Base-by-base conservation (phyloP, 2,113 vertebrate species). In the Cottus gobio region DNA sequence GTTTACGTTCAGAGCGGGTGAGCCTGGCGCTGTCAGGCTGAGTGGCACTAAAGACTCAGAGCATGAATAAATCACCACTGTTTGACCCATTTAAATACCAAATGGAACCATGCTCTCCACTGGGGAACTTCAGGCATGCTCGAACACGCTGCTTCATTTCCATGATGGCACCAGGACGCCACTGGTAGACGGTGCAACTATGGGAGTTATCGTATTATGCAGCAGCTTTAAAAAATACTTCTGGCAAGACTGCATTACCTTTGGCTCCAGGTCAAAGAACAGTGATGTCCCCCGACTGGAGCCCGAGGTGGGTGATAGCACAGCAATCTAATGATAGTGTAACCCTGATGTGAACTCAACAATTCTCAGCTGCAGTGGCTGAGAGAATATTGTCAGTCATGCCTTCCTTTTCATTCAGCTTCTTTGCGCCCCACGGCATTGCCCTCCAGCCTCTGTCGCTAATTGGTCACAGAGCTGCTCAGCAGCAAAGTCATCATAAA, bases 61-160 rank as follows among this genome's bases (percentile, higher is more conserved):
- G 82, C 92, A 93, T 94, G 92, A 94, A 94, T 93, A 94, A 93
- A 93, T 94, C 92, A 93, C 81, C 56, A 83, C 88, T 89, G 87
- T 93, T 92, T 93, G 93, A 93, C 90, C 92, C 92, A 93, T 93
- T 94, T 93, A 92, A 94, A 93, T 92, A 91, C 89, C 90, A 92
- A 91, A 94, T 92, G 85, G 74, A 89, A 81, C 78, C 89, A 79
- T 75, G 48, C 56, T 73, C 80, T 80, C 77, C 81, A 71, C 60
- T 67, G 78, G 88, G 89, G 73, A 85, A 78, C 85, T 60, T 69
- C 77, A 79, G 79, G 60, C 85, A 71, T 82, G 87, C 77, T 84
- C 79, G 71, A 90, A 86, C 84, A 82, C 82, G 80, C 77, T 68
- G 79, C 34, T 68, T 91, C 68, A 82, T 90, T 89, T 89, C 77